Evolutionary conservation across 2,113 vertebrate genomes (phyloP).

Genomic region (Limanda limanda): DNA sequence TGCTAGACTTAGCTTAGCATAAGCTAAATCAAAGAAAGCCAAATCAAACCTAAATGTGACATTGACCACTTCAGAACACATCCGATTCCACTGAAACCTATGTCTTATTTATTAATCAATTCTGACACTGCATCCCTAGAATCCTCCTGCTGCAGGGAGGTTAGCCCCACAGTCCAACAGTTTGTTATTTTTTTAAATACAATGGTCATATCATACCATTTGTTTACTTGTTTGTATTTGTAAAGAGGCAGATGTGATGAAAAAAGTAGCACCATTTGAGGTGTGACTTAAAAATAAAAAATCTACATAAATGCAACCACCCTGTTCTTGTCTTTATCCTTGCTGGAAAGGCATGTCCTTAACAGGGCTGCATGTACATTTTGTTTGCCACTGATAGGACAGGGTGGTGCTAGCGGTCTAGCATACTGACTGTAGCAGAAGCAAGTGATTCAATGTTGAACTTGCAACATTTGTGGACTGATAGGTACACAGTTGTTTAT

Average conservation of each 20-base stretch:
- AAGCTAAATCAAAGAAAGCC: no score
- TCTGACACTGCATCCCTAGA: no score
- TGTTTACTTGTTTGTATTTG: no score
- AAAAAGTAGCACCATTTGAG: no score
- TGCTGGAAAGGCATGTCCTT: not conserved
- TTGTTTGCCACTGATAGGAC: no score
- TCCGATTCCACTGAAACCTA: no score
- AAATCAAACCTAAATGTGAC: no score
- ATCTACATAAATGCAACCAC: not conserved
- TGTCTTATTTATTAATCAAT: no score
- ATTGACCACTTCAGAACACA: no score
- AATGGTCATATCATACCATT: not conserved
- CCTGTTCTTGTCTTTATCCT: not conserved
- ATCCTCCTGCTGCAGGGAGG: constrained; percentile 9
- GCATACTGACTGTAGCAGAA: not conserved
- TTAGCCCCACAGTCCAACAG: constrained; percentile 2
- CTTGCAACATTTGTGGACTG: not conserved
- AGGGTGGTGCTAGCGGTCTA: not conserved
- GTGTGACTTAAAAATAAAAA: not conserved
- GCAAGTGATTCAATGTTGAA: not conserved
- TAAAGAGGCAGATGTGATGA: no score
- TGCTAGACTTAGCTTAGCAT: no score
- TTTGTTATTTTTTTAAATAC: not conserved
- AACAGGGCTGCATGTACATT: no score
- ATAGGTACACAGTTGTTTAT: not conserved